Evolutionary conservation across 2,888 invertebrate genomes (phyloP).

Genomic region (Stenchaetothrips biformis): DNA sequence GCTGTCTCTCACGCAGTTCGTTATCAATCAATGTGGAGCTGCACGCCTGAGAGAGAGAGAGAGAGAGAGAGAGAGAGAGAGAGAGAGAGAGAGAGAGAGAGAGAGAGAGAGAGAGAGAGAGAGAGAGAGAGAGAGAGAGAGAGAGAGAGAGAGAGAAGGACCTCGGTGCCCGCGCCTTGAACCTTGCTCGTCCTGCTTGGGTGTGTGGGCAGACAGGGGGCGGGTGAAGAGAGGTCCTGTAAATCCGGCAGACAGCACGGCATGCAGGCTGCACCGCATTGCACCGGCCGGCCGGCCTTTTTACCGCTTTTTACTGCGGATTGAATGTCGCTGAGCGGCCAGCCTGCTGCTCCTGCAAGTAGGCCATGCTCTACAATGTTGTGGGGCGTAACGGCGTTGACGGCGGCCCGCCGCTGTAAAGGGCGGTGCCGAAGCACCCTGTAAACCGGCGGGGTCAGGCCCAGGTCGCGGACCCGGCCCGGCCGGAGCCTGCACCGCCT

Average conservation of each 20-base stretch:
- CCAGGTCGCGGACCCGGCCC: neutral
- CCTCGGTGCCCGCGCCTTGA: neutral
- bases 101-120: neutral
- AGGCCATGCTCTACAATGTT: neutral
- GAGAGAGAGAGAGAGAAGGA: neutral
- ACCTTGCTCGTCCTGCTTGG: neutral
- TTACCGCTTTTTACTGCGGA: too few species aligned
- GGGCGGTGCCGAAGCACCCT: neutral
- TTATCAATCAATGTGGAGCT: too few species aligned
- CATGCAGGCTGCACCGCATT: neutral
- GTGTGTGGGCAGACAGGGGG: too few species aligned
- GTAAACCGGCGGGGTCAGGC: neutral
- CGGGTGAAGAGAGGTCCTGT: neutral
- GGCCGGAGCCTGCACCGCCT: neutral
- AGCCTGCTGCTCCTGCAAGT: neutral
- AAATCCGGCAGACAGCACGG: neutral
- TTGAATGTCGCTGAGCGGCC: too few species aligned
- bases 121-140: neutral
- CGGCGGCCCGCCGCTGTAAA: neutral
- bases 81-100: slow-evolving; percentile 12
- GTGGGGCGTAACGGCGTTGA: neutral
- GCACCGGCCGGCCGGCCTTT: neutral
- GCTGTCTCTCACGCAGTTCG: too few species aligned
- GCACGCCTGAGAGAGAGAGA: neutral
- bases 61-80: neutral